Evolutionary conservation across 2,888 invertebrate genomes (phyloP).

Genomic region (Macaria liturata): DNA sequence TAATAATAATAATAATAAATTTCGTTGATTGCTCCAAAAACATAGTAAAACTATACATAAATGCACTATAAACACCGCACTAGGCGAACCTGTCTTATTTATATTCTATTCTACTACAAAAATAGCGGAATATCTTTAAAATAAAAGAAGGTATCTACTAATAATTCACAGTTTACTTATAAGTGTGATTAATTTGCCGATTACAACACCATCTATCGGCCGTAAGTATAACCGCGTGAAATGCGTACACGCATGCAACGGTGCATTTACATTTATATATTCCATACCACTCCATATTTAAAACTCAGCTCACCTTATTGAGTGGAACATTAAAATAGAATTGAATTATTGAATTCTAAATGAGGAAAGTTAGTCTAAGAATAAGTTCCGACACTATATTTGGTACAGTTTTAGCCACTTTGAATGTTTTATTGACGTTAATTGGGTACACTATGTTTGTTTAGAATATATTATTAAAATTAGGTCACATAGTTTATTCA

Average conservation of each 20-base stretch:
- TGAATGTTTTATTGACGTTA: neutral
- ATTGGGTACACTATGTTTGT: too few species aligned
- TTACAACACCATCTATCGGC: constrained; percentile 23
- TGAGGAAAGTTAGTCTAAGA: constrained; percentile 3
- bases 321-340: constrained; percentile 12
- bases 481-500: too few species aligned
- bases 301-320: constrained; percentile 13
- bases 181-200: constrained; percentile 12
- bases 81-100: too few species aligned
- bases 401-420: constrained; percentile 3
- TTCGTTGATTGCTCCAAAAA: too few species aligned
- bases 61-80: too few species aligned
- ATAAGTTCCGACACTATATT: neutral
- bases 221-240: constrained; percentile 23
- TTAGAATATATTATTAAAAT: too few species aligned
- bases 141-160: neutral
- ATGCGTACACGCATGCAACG: constrained; percentile 27
- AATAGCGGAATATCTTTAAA: too few species aligned
- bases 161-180: constrained; percentile 16
- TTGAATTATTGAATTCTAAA: constrained; percentile 4
- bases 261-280: constrained; percentile 34
- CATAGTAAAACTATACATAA: too few species aligned
- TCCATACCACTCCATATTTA: constrained; percentile 37
- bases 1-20: too few species aligned
- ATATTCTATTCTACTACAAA: too few species aligned